Conservation (phyloP, 2,888 invertebrate species). For the Rugalucina vietnamica region DNA sequence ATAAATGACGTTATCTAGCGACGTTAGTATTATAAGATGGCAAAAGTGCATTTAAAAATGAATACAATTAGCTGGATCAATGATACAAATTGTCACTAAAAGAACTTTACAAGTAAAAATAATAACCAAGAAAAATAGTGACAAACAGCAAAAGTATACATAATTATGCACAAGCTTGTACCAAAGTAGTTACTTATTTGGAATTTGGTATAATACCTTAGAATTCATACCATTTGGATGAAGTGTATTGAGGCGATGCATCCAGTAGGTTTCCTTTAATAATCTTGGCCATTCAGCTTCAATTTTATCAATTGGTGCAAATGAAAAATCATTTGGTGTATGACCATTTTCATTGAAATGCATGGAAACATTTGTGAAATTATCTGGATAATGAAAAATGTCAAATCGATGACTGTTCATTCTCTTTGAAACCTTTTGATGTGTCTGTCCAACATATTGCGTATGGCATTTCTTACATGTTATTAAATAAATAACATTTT, state of each 20-base stretch:
- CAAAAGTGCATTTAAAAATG: too few species aligned
- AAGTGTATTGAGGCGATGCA: neutral
- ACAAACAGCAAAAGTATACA: too few species aligned
- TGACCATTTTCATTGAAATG: slow-evolving; percentile 1
- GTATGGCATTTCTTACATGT: neutral
- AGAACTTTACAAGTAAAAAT: too few species aligned
- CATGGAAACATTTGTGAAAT: neutral
- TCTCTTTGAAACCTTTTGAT: neutral
- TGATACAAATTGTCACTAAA: too few species aligned
- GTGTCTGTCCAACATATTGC: neutral
- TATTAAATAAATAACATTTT: neutral
- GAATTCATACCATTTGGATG: neutral
- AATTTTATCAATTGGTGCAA: neutral
- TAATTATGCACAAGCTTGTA: too few species aligned
- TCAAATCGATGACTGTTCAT: neutral
- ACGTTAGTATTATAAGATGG: too few species aligned
- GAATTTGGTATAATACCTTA: neutral
- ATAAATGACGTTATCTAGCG: too few species aligned
- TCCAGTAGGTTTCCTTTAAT: neutral
- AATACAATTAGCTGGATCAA: too few species aligned
- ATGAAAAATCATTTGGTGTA: neutral
- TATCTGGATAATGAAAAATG: too few species aligned
- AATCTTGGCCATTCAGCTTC: neutral
- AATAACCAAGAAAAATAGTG: too few species aligned
- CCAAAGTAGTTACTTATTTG: too few species aligned